A percentile compares a stretch with the other conserved stretches of the same genome.
Evolutionary conservation across 2,888 invertebrate species (phyloP).

Genomic region (Phasia obesa): DNA sequence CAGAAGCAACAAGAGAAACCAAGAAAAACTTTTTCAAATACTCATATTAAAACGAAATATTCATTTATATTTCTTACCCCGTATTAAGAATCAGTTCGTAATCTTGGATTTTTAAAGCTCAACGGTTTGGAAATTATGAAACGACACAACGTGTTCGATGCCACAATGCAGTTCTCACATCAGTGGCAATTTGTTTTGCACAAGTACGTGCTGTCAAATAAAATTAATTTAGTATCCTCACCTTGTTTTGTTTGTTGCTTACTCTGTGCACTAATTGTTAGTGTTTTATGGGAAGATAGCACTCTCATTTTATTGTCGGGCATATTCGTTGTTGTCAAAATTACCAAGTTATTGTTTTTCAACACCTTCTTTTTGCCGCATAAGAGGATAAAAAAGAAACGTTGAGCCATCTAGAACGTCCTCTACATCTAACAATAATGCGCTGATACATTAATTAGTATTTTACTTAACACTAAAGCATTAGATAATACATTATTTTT

Average conservation of each 20-base stretch:
- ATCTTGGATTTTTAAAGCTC: constrained; percentile 75
- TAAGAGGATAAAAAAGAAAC: too few relatives aligned
- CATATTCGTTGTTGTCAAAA: constrained; percentile 25
- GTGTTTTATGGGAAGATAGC: constrained; percentile 39
- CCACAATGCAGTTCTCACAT: constrained; percentile 79
- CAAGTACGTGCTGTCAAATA: constrained; percentile 81
- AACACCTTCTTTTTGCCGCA: neutral
- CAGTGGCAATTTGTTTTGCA: constrained; percentile 81
- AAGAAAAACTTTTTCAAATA: constrained; percentile 21
- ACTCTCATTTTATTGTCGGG: constrained; percentile 32
- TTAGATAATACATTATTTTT: too few relatives aligned
- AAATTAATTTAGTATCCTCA: constrained; percentile 78
- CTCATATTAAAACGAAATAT: neutral
- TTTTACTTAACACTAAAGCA: too few relatives aligned
- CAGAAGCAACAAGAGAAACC: neutral
- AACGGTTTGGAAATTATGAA: constrained; percentile 80
- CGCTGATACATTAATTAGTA: too few relatives aligned
- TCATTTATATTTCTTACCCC: neutral
- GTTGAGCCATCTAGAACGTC: too few relatives aligned
- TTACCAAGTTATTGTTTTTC: constrained; percentile 19
- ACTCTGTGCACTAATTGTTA: constrained; percentile 50
- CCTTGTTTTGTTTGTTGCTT: constrained; percentile 48
- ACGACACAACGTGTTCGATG: constrained; percentile 73
- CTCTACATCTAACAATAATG: too few relatives aligned
- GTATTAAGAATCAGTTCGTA: constrained; percentile 59